phyloP scores from a whole-genome alignment of 2,797 vertebrate species.

The Sebastes oblongus region DNA sequence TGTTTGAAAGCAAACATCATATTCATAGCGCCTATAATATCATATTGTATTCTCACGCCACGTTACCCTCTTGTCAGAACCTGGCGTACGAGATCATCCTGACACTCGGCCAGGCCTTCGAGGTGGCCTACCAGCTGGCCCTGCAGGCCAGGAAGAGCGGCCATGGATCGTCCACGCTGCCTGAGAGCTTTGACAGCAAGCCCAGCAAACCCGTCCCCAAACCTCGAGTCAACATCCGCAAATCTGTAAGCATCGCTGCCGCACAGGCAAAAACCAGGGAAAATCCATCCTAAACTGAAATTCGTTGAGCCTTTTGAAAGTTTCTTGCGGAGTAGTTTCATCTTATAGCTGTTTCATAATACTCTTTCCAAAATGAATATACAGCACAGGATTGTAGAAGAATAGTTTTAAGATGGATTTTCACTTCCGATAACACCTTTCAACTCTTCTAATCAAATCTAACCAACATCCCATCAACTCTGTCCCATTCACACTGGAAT shows the following conservation, averaged over 20 bases:
- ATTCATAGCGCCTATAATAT: not conserved
- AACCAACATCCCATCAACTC: constrained; percentile 34
- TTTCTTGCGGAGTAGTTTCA: too few relatives aligned
- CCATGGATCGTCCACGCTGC: constrained; percentile 95
- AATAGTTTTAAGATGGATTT: constrained; percentile 56
- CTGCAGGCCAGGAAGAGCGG: constrained; percentile 97
- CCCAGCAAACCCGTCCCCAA: constrained; percentile 97
- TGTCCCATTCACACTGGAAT: constrained; percentile 26
- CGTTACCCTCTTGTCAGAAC: constrained; percentile 82
- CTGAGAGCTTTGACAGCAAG: constrained; percentile 98
- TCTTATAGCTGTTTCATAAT: too few relatives aligned
- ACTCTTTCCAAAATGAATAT: not conserved
- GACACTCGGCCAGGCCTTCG: constrained; percentile 97
- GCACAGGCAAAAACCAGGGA: not conserved
- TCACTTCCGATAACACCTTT: not conserved
- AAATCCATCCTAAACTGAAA: constrained; percentile 43
- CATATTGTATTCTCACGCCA: not conserved
- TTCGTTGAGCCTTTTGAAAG: not conserved
- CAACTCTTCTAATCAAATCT: constrained; percentile 21
- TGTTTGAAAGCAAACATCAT: not conserved
- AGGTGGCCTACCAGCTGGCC: constrained; percentile 98
- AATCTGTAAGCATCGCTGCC: constrained; percentile 88
- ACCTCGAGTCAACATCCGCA: constrained; percentile 97
- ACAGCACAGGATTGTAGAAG: not conserved
- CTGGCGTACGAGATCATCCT: constrained; percentile 99